A percentile compares a stretch with the other conserved stretches of the same genome.
These are phyloP conservation scores for Trichacis sp. DNA, from an alignment of 2,888 invertebrate species.

Conservation along the genomic window DNA sequence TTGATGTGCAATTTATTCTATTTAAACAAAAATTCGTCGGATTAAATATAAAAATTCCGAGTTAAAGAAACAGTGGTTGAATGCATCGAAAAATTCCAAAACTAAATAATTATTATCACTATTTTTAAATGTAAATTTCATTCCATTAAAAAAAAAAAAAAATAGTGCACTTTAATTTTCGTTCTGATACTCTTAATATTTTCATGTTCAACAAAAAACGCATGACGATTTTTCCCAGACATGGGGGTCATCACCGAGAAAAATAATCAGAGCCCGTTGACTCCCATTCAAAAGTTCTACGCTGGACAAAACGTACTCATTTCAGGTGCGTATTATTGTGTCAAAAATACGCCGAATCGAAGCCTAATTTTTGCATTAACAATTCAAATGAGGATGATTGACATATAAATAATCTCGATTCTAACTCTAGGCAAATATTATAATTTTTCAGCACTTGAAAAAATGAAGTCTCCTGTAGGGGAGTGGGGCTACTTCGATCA, in stretches of 20 bases:
- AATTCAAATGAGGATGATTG: not conserved
- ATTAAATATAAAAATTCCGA: too few species aligned
- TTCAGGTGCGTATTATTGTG: conserved; percentile 72
- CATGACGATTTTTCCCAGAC: conserved; percentile 23
- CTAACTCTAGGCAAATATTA: not conserved
- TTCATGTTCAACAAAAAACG: too few species aligned
- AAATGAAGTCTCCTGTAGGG: too few species aligned
- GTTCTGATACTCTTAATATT: too few species aligned
- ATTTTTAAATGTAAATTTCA: too few species aligned
- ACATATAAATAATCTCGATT: conserved; percentile 15
- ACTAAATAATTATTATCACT: not conserved
- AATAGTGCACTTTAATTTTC: too few species aligned
- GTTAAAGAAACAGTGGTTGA: too few species aligned
- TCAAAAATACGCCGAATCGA: conserved; percentile 4
- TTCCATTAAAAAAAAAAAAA: too few species aligned
- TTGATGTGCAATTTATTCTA: too few species aligned
- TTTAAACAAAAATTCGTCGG: too few species aligned
- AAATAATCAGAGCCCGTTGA: conserved; percentile 46
- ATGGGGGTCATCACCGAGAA: conserved; percentile 49
- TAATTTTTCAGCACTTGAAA: too few species aligned
- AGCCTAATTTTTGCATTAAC: not conserved
- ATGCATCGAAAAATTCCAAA: not conserved
- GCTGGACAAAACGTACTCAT: conserved; percentile 73
- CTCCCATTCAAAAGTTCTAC: conserved; percentile 73
- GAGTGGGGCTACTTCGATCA: too few species aligned